Evolutionary conservation across 2,888 invertebrate species (phyloP).

Genomic region (Drosophila quinaria): DNA sequence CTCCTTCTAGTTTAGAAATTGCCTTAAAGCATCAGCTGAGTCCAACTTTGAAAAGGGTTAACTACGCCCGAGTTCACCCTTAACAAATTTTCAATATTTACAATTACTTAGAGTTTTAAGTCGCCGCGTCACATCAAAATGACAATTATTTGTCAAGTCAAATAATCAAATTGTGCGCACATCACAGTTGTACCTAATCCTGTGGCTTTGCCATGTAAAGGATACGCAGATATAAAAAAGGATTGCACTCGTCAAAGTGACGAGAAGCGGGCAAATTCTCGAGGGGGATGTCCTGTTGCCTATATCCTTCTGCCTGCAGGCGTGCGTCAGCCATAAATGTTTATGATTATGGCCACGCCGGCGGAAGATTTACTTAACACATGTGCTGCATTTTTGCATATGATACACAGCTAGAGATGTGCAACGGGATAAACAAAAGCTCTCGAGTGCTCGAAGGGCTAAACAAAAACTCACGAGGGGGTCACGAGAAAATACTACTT

Average conservation of each 20-base stretch:
- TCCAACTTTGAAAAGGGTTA: constrained; percentile 55
- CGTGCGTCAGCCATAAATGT: constrained; percentile 84
- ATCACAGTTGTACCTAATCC: constrained; percentile 79
- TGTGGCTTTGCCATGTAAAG: constrained; percentile 70
- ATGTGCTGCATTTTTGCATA: constrained; percentile 79
- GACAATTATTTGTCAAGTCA: constrained; percentile 82
- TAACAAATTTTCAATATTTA: constrained; percentile 76
- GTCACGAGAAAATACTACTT: neutral
- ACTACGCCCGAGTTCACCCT: constrained; percentile 34
- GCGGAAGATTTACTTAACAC: constrained; percentile 79
- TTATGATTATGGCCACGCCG: constrained; percentile 84
- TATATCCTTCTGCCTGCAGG: constrained; percentile 52
- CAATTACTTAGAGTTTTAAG: constrained; percentile 80
- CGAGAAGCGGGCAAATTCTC: constrained; percentile 43
- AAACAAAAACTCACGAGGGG: neutral
- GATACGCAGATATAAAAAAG: constrained; percentile 52
- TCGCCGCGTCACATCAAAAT: constrained; percentile 77
- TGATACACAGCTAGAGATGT: constrained; percentile 63
- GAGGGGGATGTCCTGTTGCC: constrained; percentile 49
- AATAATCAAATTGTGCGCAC: constrained; percentile 75
- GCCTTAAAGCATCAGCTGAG: constrained; percentile 8
- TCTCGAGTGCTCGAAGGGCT: no score
- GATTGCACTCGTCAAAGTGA: constrained; percentile 79
- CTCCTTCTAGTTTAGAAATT: neutral
- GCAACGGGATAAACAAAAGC: neutral